Evolutionary conservation across 1,140 invertebrate genomes (phyloP).

Genomic region (Steinernema feltiae): DNA sequence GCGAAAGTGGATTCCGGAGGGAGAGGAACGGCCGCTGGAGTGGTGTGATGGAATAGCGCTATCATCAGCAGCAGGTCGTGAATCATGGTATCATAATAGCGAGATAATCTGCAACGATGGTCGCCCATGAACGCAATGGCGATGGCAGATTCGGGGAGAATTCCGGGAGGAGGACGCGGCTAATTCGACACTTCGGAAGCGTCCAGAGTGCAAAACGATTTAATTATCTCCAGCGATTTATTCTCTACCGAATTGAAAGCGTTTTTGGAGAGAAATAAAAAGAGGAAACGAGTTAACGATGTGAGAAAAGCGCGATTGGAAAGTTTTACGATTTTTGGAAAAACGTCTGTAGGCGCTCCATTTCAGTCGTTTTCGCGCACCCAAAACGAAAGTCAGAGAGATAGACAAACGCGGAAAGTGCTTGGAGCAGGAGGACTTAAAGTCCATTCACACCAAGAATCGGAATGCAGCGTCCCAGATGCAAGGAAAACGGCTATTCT

Average conservation of each 20-base stretch:
- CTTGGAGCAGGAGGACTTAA: too few species aligned
- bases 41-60: constrained; percentile 20
- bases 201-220: neutral
- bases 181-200: neutral
- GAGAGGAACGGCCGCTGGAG: neutral
- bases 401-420: neutral
- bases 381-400: neutral
- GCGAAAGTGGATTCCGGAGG: constrained; percentile 1
- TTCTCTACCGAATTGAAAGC: neutral
- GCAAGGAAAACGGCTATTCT: too few species aligned
- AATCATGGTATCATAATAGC: constrained; percentile 26
- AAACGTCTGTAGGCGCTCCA: neutral
- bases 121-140: neutral
- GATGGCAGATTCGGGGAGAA: neutral
- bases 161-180: neutral
- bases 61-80: constrained; percentile 31
- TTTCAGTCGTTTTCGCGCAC: neutral
- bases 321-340: neutral
- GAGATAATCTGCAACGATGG: neutral
- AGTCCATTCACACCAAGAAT: too few species aligned
- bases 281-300: neutral
- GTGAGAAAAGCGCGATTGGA: neutral
- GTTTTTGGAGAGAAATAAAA: constrained; percentile 7
- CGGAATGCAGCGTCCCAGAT: too few species aligned
- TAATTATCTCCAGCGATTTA: neutral